Conservation (phyloP, 2,113 vertebrate genomes). For the Psittacus erithacus region DNA sequence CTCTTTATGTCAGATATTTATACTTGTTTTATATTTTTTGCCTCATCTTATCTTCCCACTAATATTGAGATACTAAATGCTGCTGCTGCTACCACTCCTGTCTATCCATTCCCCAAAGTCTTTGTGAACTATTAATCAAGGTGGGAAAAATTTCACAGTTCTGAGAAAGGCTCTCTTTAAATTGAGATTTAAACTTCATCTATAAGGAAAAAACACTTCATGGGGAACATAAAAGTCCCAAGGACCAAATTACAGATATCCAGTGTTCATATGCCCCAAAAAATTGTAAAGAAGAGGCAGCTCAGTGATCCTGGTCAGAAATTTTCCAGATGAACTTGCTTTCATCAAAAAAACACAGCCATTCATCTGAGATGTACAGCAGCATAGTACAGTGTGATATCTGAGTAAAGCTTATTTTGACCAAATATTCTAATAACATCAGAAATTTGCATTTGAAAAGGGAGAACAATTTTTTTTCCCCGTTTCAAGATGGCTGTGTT, state of each 20-base stretch:
- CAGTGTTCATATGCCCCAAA: not conserved
- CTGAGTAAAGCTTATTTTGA: not conserved
- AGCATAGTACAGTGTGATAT: not conserved
- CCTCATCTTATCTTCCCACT: not conserved
- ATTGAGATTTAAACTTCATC: not conserved
- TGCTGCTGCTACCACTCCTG: not conserved
- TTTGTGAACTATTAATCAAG: not conserved
- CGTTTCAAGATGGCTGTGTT: not conserved
- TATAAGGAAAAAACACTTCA: not conserved
- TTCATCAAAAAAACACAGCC: not conserved
- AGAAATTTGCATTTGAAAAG: not conserved
- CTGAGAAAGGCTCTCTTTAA: not conserved
- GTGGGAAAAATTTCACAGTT: not conserved
- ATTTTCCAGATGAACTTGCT: not conserved
- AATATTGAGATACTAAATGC: not conserved
- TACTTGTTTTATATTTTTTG: not conserved
- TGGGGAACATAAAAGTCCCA: not conserved
- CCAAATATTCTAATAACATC: not conserved
- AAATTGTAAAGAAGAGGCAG: not conserved
- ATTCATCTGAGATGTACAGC: not conserved
- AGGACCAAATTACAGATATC: not conserved
- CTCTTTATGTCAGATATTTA: slow-evolving; percentile 26
- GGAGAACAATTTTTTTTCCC: not conserved
- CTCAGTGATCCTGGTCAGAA: not conserved
- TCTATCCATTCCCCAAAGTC: not conserved